phyloP scores from a whole-genome alignment of 2,113 vertebrate species.

The Myrmophylax atrothorax region DNA sequence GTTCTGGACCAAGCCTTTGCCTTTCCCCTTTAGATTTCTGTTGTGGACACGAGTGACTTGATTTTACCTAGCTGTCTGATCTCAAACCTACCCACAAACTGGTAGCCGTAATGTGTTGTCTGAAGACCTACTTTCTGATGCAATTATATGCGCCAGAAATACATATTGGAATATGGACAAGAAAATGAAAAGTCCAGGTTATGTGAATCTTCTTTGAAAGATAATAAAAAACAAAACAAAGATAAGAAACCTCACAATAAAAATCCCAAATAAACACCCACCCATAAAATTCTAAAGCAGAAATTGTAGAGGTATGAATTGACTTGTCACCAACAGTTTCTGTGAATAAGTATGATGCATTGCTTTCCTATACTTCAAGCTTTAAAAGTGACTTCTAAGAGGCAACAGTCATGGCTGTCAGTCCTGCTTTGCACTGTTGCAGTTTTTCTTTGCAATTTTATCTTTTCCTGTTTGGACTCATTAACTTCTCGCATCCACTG shows the following conservation, averaged over 20 bases:
- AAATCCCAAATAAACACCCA: fast-evolving
- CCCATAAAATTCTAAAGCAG: neutral
- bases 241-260: fast-evolving
- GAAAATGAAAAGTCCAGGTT: neutral
- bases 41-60: neutral
- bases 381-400: neutral
- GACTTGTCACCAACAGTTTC: neutral
- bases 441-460: neutral
- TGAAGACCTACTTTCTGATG: neutral
- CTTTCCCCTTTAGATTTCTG: neutral
- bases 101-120: neutral
- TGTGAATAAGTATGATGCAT: neutral
- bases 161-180: neutral
- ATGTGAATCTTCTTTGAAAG: neutral
- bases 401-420: neutral
- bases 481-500: neutral
- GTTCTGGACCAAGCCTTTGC: neutral
- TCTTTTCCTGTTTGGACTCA: neutral
- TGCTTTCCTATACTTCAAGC: neutral
- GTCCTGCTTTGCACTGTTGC: neutral
- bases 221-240: neutral
- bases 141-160: neutral
- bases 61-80: neutral
- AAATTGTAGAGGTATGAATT: neutral
- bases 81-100: neutral